A percentile compares a stretch with the other conserved stretches of the same genome.
phyloP scores from a whole-genome alignment of 2,888 invertebrate species.

The Nephrocerus scutellatus region DNA sequence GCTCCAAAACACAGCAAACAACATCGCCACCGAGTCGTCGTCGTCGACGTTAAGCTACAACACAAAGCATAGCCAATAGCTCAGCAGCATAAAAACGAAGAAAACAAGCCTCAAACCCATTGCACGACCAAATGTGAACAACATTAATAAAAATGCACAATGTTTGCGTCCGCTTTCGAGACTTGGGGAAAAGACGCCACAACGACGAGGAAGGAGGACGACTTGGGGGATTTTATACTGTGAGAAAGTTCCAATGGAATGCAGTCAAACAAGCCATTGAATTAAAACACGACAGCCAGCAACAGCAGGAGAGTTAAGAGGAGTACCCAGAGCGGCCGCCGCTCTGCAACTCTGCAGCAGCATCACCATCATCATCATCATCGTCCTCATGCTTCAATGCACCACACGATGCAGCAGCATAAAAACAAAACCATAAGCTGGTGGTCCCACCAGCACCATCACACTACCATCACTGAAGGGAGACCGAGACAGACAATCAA shows the following conservation, averaged over 20 bases:
- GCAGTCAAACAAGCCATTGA: constrained; percentile 41
- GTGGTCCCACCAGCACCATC: background rate
- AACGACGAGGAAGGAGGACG: constrained; percentile 10
- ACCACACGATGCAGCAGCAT: constrained; percentile 17
- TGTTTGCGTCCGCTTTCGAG: background rate
- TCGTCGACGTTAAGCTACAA: too few species aligned
- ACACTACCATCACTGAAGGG: constrained; percentile 15
- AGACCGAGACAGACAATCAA: too few species aligned
- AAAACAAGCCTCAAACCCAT: background rate
- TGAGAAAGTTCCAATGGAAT: constrained; percentile 49
- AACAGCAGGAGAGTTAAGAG: constrained; percentile 17
- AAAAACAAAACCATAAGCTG: constrained; percentile 13
- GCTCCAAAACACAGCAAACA: too few species aligned
- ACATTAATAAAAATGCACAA: constrained; percentile 15
- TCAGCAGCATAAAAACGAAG: constrained; percentile 1
- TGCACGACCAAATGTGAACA: constrained; percentile 4
- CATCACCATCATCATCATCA: constrained; percentile 21
- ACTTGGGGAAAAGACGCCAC: constrained; percentile 4
- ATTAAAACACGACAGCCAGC: constrained; percentile 15
- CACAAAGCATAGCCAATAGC: too few species aligned
- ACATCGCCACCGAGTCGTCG: too few species aligned
- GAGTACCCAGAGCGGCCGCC: constrained; percentile 19
- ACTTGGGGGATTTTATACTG: constrained; percentile 33
- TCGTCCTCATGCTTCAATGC: constrained; percentile 10
- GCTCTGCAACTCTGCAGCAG: constrained; percentile 10